Evolutionary conservation across 2,888 invertebrate genomes (phyloP), one percentile per base, ranked within the genome.

Genomic region (Drosophila rellima): DNA sequence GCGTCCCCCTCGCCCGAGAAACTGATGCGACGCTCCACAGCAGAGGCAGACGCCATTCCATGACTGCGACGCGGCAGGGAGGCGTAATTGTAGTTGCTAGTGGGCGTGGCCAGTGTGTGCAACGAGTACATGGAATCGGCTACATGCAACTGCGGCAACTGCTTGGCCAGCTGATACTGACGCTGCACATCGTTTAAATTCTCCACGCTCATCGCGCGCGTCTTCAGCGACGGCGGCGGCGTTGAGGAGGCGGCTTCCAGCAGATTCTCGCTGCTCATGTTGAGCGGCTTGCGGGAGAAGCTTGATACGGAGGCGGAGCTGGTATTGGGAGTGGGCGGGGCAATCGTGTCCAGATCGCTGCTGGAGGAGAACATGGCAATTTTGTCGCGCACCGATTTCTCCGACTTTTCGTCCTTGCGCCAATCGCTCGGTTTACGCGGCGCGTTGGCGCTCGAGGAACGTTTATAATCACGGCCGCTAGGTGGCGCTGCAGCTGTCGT

Each of bases 311-410:
- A 39, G 8, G 42, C 13, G 13, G 73, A 57, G 35, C 26, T 64
- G 54, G 67, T 11, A 1, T 20, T 57, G 40, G 72, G 55, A 6
- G 60, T 56, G 20, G 75, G 40, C 6, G 74, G 59, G 56, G 20
- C 79, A 40, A 77, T 78, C 59, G 72, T 80, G 78, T 90, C 83
- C 56, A 92, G 92, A 70, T 92, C 92, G 78, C 93, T 94, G 45
- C 69, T 88, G 39, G 82, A 82, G 7, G 96, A 96, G 92, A 97
- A 97, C 96, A 97, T 96, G 64, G 97, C 97, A 84, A 97, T 97
- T 93, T 97, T 97, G 90, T 97, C 97, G 88, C 95, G 95, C 60
- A 97, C 96, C 87, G 96, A 96, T 77, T 95, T 95, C 92, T 96
- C 96, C 74, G 96, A 96, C 89, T 95, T 95, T 80, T 96, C 96